A percentile compares a stretch with the other conserved stretches of the same genome.
Evolutionary conservation across 2,113 vertebrate genomes (phyloP).

Genomic region (Lipophrys pholis): DNA sequence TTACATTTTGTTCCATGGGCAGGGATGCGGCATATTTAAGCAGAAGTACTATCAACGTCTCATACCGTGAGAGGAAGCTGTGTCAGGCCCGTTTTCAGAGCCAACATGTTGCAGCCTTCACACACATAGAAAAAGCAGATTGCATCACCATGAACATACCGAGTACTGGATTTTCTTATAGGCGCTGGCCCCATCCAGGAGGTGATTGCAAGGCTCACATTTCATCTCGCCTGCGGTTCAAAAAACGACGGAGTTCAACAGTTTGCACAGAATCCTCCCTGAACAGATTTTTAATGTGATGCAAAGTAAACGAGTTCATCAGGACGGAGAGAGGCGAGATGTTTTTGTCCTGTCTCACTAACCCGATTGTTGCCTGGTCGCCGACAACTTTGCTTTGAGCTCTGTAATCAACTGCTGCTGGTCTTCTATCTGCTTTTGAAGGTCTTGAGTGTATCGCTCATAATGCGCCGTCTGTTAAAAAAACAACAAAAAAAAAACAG

Average conservation of each 20-base stretch:
- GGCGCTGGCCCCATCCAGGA: conserved; percentile 63
- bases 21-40: conserved; percentile 29
- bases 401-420: conserved; percentile 88
- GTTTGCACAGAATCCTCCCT: neutral
- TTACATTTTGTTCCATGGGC: conserved; percentile 2
- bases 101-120: conserved; percentile 3
- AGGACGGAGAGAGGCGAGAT: too few species aligned
- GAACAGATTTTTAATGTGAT: too few species aligned
- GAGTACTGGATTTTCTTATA: conserved; percentile 72
- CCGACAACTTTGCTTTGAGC: conserved; percentile 82
- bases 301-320: too few species aligned
- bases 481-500: conserved; percentile 30
- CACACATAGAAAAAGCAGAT: conserved; percentile 30
- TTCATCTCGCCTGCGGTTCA: conserved; percentile 75
- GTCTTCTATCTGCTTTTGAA: conserved; percentile 91
- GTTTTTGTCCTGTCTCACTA: conserved; percentile 35
- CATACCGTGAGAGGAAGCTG: conserved; percentile 36
- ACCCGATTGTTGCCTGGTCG: conserved; percentile 76
- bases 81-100: conserved; percentile 4
- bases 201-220: conserved; percentile 77
- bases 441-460: conserved; percentile 88
- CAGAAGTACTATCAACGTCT: conserved; percentile 29
- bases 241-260: conserved; percentile 42
- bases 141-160: conserved; percentile 67
- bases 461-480: conserved; percentile 90